Evolutionary conservation across 2,797 vertebrate genomes (phyloP), one percentile per base, ranked within the genome.

Genomic region (Lophotriccus pileatus): DNA sequence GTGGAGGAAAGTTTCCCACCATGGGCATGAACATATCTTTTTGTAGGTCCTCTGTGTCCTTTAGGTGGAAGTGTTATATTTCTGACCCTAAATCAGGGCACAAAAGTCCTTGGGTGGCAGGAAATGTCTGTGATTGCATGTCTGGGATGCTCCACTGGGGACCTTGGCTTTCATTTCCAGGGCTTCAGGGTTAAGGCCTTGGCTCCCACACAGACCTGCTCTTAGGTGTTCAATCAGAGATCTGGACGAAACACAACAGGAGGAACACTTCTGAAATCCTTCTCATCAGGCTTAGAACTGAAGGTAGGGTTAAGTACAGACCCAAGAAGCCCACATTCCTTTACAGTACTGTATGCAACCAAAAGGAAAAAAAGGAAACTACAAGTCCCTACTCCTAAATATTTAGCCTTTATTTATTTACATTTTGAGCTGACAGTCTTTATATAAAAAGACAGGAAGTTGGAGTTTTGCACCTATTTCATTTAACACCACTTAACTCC

Each of bases 401-500:
- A 88, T 77, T 90, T 95, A 73, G 11, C 30, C 20, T 93, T 78
- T 78, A 87, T 95, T 94, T 95, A 76, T 59, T 88, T 91, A 90
- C 69, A 39, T 76, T 93, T 87, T 84, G 39, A 68, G 41, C 70
- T 96, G 80, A 80, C 87, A 93, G 80, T 90, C 93, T 91, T 93
- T 46, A 88, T 95, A 41, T 52, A 58, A 82, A 80, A 75, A 84
- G 87, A 89, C 85, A 89, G 49, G 86, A 97, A 95, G 70, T 90
- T 94, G 90, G 91, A 96, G 50, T 82, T 95, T 91, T 94, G 90
- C 77, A 96, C 92, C 96, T 97, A 90, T 94, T 97, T 96, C 91
- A 89, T 96, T 96, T 97, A 96, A 96, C 96, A 96, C 93, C 87
- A 94, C 93, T 97, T 96, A 95, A 94, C 95, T 97, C 91, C 95